Evolutionary conservation across 1,140 invertebrate species (phyloP).

Genomic region (Drosophila sp.): DNA sequence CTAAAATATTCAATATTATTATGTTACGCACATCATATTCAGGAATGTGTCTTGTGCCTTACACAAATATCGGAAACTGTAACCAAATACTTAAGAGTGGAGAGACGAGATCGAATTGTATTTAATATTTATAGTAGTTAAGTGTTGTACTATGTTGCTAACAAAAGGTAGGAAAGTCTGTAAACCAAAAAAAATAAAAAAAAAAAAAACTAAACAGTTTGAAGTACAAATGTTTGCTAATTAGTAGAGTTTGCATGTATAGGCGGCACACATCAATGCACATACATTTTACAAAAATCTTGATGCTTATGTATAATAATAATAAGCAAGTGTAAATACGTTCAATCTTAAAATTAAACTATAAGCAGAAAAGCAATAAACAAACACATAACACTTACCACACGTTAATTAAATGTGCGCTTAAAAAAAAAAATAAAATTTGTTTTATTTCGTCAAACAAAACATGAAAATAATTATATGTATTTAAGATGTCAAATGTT

Average conservation of each 20-base stretch:
- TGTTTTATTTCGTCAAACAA: neutral
- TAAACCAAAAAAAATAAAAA: constrained; percentile 10
- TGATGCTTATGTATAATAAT: constrained; percentile 65
- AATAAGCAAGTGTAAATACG: constrained; percentile 77
- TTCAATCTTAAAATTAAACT: constrained; percentile 51
- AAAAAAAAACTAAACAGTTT: constrained; percentile 28
- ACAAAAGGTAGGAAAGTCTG: constrained; percentile 25
- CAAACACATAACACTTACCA: constrained; percentile 34
- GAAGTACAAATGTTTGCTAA: constrained; percentile 76
- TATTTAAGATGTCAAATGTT: no score
- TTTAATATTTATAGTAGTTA: constrained; percentile 76
- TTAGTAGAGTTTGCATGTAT: constrained; percentile 63
- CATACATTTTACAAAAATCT: constrained; percentile 38
- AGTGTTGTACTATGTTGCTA: constrained; percentile 69
- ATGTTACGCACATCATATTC: constrained; percentile 75
- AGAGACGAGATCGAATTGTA: constrained; percentile 56
- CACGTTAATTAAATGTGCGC: constrained; percentile 58
- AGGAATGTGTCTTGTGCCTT: constrained; percentile 82
- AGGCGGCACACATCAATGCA: constrained; percentile 57
- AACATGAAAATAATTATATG: no score
- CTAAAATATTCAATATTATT: constrained; percentile 31
- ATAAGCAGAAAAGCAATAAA: constrained; percentile 62
- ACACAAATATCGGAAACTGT: constrained; percentile 56
- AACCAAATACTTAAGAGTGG: constrained; percentile 57
- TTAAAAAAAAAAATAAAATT: constrained; percentile 37